Evolutionary conservation across 2,888 invertebrate genomes (phyloP), one percentile per base, ranked within the genome.

Genomic region (Hydriomena furcata): DNA sequence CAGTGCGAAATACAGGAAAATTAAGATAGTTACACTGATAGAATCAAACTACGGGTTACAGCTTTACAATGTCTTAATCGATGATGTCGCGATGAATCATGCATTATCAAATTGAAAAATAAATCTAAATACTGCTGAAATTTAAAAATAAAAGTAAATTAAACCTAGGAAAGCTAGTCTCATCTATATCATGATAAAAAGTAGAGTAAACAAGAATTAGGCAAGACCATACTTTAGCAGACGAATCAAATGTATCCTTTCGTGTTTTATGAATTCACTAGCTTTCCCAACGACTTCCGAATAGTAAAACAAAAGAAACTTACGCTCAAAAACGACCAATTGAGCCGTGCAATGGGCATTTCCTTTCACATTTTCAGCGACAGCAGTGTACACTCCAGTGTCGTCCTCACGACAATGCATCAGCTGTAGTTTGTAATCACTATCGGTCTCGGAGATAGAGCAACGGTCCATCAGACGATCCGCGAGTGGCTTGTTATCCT

Each of bases 381-480:
- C 93, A 34, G 97, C 97, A 0, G 97, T 96, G 80, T 99, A 99
- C 31, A 96, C 92, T 37, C 97, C 98, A n/a, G 94, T 92, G 82
- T 98, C 98, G 20, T 92, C 93, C 65, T 94, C 93, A 54, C 92
- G 87, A 66, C 95, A 95, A 76, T 96, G 95, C 68, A 93, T 93
- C 58, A 96, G 92, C 65, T 94, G 92, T 61, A 98, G 88, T 47
- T 93, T 94, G 79, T 95, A 95, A 1, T 79, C 77, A 45, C 91
- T 92, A 21, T 91, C 91, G 7, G 91, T 91, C 41, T 91, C 91
- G 5, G 93, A 91, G 60, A 93, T 91, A 58, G 90, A 91, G 41
- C 96, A 93, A 8, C 96, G 92, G 73, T 96, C 95, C 58, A 95
- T 95, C 44, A 95, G 83, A 41, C 91, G 93, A 77, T 96, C 95